Evolutionary conservation across 2,797 vertebrate species (phyloP).

Genomic region (Mallotus villosus): DNA sequence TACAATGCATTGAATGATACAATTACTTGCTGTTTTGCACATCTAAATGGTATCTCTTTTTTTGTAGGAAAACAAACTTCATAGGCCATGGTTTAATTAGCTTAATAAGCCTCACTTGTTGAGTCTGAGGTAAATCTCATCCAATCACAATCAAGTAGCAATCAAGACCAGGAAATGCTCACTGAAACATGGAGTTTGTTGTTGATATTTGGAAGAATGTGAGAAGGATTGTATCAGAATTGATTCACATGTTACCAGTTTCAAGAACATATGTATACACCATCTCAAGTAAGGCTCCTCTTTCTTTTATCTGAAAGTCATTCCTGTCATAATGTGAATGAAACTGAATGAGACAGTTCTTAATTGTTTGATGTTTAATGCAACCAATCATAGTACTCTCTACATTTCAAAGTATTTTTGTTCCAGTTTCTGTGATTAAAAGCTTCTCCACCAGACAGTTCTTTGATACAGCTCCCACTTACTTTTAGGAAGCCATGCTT

Average conservation of each 20-base stretch:
- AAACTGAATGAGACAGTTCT: background rate
- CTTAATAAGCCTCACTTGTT: background rate
- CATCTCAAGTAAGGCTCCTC: background rate
- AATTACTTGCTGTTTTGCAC: background rate
- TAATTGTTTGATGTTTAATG: background rate
- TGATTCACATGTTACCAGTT: background rate
- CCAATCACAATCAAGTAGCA: background rate
- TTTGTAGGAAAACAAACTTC: background rate
- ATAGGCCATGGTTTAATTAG: background rate
- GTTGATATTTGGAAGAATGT: background rate
- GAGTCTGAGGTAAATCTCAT: background rate
- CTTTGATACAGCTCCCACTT: no score
- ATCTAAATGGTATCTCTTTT: background rate
- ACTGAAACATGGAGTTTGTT: conserved; percentile 4
- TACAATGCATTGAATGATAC: background rate
- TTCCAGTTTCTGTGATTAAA: background rate
- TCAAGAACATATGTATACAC: background rate
- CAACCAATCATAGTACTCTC: background rate
- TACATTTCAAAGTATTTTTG: background rate
- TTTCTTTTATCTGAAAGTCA: background rate
- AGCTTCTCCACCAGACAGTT: background rate
- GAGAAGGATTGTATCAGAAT: background rate
- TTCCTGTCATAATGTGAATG: background rate
- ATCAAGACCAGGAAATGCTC: background rate
- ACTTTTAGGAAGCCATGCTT: no score